Conservation (phyloP, 2,113 vertebrate species). For the Ophiodon elongatus region DNA sequence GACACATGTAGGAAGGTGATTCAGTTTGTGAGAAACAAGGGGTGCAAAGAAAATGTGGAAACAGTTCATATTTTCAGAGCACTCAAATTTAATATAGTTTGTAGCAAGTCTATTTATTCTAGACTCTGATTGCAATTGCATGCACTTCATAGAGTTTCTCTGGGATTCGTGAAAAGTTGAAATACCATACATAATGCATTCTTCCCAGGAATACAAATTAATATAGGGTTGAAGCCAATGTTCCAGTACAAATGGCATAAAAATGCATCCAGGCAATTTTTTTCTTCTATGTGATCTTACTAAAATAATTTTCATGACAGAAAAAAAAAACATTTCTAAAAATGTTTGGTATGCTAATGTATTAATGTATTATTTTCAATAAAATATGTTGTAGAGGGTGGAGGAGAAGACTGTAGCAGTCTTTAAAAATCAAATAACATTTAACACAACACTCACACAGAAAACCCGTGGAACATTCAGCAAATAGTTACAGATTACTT, state of each 20-base stretch:
- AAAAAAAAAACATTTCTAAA: background rate
- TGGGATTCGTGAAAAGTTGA: constrained; percentile 31
- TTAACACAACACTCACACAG: background rate
- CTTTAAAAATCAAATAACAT: background rate
- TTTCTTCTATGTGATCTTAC: constrained; percentile 4
- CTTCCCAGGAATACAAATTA: constrained; percentile 20
- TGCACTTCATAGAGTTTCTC: constrained; percentile 7
- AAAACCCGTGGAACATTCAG: background rate
- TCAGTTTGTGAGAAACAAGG: background rate
- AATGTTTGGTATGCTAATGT: background rate
- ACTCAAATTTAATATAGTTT: constrained; percentile 11
- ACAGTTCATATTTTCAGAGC: background rate
- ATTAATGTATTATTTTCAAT: background rate
- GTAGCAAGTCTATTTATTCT: constrained; percentile 16
- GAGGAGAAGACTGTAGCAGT: background rate
- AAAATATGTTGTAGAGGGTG: background rate
- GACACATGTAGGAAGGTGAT: constrained; percentile 7
- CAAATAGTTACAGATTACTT: background rate
- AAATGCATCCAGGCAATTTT: constrained; percentile 24
- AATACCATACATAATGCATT: constrained; percentile 29
- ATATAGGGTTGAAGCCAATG: constrained; percentile 33
- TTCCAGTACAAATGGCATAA: constrained; percentile 35
- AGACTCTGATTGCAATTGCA: background rate
- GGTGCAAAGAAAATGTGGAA: constrained; percentile 6
- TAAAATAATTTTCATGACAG: background rate